Evolutionary conservation across 2,888 invertebrate species (phyloP).

Genomic region (Melolontha melolontha): DNA sequence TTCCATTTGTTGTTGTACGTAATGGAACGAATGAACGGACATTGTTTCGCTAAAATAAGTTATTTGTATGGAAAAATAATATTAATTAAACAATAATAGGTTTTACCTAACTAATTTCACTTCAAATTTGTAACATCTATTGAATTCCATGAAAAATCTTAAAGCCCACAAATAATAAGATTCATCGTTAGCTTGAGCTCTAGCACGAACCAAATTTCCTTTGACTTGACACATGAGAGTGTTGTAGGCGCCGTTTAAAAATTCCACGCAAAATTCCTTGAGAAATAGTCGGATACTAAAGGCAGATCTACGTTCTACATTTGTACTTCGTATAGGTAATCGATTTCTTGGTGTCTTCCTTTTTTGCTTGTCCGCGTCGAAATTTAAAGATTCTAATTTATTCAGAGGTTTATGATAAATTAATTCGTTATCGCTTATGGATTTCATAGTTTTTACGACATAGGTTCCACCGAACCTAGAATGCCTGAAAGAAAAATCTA

Average conservation of each 20-base stretch:
- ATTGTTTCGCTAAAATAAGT: conserved; percentile 85
- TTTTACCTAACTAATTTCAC: conserved; percentile 88
- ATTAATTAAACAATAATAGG: conserved; percentile 18
- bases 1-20: conserved; percentile 93
- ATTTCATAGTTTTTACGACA: conserved; percentile 92
- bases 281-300: conserved; percentile 89
- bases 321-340: conserved; percentile 72
- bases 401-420: conserved; percentile 89
- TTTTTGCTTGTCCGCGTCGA: conserved; percentile 79
- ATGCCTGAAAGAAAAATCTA: conserved; percentile 71
- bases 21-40: conserved; percentile 92
- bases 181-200: conserved; percentile 87
- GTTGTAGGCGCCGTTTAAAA: conserved; percentile 93
- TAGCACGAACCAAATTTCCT: conserved; percentile 72
- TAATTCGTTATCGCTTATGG: conserved; percentile 87
- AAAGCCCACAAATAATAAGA: conserved; percentile 95
- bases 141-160: conserved; percentile 98
- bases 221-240: conserved; percentile 90
- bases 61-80: conserved; percentile 9
- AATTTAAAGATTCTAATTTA: conserved; percentile 81
- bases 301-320: conserved; percentile 82
- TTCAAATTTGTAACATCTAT: conserved; percentile 87
- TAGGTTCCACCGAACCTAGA: conserved; percentile 96
- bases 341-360: conserved; percentile 83
- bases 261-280: conserved; percentile 94